phyloP scores from a whole-genome alignment of 2,888 invertebrate species.

The Danaus chrysippus region DNA sequence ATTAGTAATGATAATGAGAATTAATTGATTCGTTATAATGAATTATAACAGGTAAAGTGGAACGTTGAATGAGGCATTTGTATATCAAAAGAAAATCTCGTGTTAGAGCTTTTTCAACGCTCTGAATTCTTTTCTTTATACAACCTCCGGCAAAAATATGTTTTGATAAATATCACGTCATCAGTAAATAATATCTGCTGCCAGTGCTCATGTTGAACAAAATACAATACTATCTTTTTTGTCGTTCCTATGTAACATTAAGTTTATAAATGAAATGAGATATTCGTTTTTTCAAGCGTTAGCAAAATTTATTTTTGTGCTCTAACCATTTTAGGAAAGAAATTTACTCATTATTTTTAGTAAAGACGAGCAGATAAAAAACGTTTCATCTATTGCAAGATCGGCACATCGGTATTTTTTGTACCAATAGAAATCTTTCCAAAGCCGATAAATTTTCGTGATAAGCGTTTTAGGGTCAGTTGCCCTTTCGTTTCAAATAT shows the following conservation, averaged over 20 bases:
- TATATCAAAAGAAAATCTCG: neutral
- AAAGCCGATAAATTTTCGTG: slow-evolving; percentile 42
- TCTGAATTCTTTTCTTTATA: neutral
- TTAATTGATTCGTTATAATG: slow-evolving; percentile 2
- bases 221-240: neutral
- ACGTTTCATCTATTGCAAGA: neutral
- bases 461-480: slow-evolving; percentile 45
- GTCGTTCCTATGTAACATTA: neutral
- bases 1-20: slow-evolving; percentile 23
- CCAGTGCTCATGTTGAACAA: neutral
- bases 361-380: neutral
- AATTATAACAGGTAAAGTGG: slow-evolving; percentile 1
- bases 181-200: neutral
- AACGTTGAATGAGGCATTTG: neutral
- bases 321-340: no score
- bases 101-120: neutral
- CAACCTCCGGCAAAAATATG: neutral
- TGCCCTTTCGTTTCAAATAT: slow-evolving; percentile 37
- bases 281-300: no score
- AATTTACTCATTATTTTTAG: neutral
- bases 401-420: slow-evolving; percentile 14
- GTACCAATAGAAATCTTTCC: slow-evolving; percentile 18
- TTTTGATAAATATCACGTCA: neutral
- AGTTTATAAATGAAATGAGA: no score
- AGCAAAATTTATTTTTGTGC: no score